Evolutionary conservation across 2,797 vertebrate genomes (phyloP), one percentile per base, ranked within the genome.

Genomic region (Echiichthys vipera): DNA sequence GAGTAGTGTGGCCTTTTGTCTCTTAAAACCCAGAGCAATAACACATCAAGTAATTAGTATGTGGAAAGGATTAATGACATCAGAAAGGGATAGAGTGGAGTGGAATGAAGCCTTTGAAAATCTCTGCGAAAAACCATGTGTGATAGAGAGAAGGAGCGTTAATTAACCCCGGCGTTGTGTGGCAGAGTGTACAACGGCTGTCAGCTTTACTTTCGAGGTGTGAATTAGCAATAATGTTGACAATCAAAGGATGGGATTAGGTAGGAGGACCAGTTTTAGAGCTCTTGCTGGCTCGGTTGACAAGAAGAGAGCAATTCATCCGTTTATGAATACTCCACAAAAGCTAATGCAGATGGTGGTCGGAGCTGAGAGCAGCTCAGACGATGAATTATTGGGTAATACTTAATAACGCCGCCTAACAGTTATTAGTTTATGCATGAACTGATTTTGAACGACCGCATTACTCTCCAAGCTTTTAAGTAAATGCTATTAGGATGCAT

Each of bases 81-180:
- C 22, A 37, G 24, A 65, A 70, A 74, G 37, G 58, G 76, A 69
- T 36, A 67, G 63, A 39, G 71, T 8, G 30, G 25, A 30, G 68
- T 74, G 80, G 73, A 86, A 57, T 27, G 76, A 66, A n/a, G 57
- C 50, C 79, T 87, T 78, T 87, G 77, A 91, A n/a, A 87, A 83
- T 85, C 51, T 65, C 65, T 40, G 49, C 49, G 69, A 84, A 80
- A n/a, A 81, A 83, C 25, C 27, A 59, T 29, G 72, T 3, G 12
- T 61, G 36, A 53, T 9, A 34, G 22, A 27, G 15, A 63, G 42
- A 45, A 27, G 71, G 53, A 63, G 73, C 72, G 69, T 85, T 85
- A 83, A 89, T 90, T 79, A 89, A 85, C 74, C 81, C 76, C 43
- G 65, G 68, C 15, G 32, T 42, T 18, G 45, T 53, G 30, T 63